These are phyloP conservation scores for Notoglanidium macrostoma DNA, from an alignment of 2,797 vertebrate species.

Conservation along the genomic window DNA sequence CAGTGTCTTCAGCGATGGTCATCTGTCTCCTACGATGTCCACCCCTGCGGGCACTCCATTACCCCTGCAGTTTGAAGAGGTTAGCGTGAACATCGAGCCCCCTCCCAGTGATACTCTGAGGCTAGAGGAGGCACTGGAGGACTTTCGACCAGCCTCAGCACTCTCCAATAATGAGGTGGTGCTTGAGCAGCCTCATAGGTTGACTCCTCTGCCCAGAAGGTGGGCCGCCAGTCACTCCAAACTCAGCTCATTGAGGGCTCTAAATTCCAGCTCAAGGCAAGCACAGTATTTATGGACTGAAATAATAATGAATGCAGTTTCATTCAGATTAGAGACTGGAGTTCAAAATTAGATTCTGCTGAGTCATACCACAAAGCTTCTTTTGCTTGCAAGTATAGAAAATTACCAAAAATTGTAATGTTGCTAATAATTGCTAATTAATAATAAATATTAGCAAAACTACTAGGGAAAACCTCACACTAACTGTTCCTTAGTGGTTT, in stretches of 20 bases:
- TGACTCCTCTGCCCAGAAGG: constrained; percentile 52
- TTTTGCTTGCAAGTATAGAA: constrained; percentile 28
- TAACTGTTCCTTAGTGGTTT: neutral
- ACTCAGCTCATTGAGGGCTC: constrained; percentile 52
- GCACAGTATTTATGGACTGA: constrained; percentile 31
- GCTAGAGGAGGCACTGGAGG: constrained; percentile 51
- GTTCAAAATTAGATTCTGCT: constrained; percentile 20
- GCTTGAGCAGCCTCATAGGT: constrained; percentile 52
- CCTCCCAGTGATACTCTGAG: constrained; percentile 32
- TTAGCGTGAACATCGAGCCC: constrained; percentile 50
- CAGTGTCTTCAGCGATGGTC: constrained; percentile 47
- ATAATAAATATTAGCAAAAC: neutral
- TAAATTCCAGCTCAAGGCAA: constrained; percentile 55
- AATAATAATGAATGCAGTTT: neutral
- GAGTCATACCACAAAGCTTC: neutral
- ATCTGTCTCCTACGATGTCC: constrained; percentile 45
- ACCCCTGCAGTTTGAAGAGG: constrained; percentile 47
- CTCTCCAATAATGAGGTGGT: constrained; percentile 49
- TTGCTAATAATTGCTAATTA: constrained; percentile 6
- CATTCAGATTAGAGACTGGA: constrained; percentile 26
- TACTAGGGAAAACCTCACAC: neutral
- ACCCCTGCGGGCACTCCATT: constrained; percentile 44
- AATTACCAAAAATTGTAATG: constrained; percentile 1
- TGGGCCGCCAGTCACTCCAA: constrained; percentile 56
- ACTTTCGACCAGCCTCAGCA: constrained; percentile 36